Conservation (phyloP, 2,888 invertebrate genomes). For the Buathra laborator region DNA sequence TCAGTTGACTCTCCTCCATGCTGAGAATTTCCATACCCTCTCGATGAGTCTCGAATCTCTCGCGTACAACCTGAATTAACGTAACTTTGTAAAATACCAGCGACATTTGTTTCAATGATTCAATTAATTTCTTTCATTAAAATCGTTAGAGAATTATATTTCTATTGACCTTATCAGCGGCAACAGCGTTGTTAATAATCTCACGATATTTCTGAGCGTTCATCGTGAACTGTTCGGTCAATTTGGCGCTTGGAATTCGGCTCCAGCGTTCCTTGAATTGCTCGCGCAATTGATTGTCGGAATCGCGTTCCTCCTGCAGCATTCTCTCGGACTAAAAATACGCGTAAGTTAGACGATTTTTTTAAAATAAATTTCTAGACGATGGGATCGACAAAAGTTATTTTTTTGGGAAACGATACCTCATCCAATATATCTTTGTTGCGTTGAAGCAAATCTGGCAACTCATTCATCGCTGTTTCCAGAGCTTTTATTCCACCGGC, state of each 20-base stretch:
- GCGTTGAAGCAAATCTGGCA: conserved; percentile 95
- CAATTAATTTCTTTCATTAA: background rate
- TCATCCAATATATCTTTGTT: conserved; percentile 98
- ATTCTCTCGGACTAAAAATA: conserved; percentile 89
- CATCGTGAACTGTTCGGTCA: conserved; percentile 95
- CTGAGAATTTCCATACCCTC: conserved; percentile 94
- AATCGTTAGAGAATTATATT: no score
- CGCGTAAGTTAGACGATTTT: background rate
- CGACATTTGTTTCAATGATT: background rate
- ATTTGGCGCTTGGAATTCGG: conserved; percentile 93
- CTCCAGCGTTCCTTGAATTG: conserved; percentile 98
- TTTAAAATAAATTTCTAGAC: no score
- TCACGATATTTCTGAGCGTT: conserved; percentile 97
- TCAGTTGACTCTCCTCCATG: conserved; percentile 89
- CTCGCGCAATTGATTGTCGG: conserved; percentile 93
- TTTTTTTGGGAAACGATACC: conserved; percentile 84
- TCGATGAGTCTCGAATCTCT: conserved; percentile 93
- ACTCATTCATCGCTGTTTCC: conserved; percentile 91
- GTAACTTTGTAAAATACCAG: background rate
- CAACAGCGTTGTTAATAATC: conserved; percentile 96
- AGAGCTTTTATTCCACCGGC: conserved; percentile 92
- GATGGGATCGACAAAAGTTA: no score
- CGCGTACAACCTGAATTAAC: conserved; percentile 89
- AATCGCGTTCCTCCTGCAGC: conserved; percentile 96
- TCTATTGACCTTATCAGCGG: conserved; percentile 87